Evolutionary conservation across 1,140 invertebrate genomes (phyloP).

Genomic region (Aphaenogaster ashmeadi): DNA sequence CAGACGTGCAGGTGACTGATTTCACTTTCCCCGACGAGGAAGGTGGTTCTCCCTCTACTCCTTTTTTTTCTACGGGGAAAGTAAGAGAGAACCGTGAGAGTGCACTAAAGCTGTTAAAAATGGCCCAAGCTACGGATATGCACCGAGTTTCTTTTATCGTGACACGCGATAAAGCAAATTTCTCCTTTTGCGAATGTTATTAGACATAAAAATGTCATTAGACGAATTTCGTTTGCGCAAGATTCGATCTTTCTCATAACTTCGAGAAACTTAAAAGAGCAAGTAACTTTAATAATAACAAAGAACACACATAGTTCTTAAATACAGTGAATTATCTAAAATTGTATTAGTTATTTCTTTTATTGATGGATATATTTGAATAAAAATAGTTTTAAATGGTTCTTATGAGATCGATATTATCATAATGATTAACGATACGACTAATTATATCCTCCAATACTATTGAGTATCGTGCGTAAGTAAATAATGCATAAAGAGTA

Average conservation of each 20-base stretch:
- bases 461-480: neutral
- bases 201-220: neutral
- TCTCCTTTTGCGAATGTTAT: constrained; percentile 37
- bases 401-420: neutral
- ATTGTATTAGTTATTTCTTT: neutral
- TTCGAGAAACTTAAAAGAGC: neutral
- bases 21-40: constrained; percentile 77
- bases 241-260: neutral
- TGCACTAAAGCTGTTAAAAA: constrained; percentile 64
- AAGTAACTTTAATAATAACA: constrained; percentile 5
- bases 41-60: constrained; percentile 66
- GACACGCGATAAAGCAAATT: constrained; percentile 51
- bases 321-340: neutral
- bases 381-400: neutral
- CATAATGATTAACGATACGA: constrained; percentile 11
- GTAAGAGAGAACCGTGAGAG: constrained; percentile 73
- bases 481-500: neutral
- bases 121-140: constrained; percentile 57
- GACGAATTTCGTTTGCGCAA: neutral
- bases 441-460: neutral
- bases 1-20: constrained; percentile 72
- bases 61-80: constrained; percentile 67
- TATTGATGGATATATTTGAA: neutral
- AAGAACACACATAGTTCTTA: neutral
- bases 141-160: constrained; percentile 48